Conservation (phyloP, 2,888 invertebrate genomes). For the Drosophila macrospina region DNA sequence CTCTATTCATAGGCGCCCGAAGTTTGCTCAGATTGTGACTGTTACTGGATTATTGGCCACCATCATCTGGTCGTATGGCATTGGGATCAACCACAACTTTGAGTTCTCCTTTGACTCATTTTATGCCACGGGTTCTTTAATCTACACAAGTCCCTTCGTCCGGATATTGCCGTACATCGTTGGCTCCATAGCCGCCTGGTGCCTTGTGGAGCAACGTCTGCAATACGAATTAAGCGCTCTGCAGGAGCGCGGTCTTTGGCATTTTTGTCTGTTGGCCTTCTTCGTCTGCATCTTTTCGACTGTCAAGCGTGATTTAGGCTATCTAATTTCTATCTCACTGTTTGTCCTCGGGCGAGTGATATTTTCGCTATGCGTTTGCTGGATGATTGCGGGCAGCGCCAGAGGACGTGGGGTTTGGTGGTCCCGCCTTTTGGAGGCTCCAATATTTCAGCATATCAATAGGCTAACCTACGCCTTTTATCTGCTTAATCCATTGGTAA, state of each 20-base stretch:
- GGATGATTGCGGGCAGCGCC: conserved; percentile 87
- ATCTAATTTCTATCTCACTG: conserved; percentile 85
- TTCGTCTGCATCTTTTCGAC: conserved; percentile 83
- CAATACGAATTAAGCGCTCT: conserved; percentile 71
- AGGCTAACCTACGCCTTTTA: conserved; percentile 87
- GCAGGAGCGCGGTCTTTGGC: conserved; percentile 81
- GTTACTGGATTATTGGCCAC: conserved; percentile 61
- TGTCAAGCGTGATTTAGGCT: conserved; percentile 85
- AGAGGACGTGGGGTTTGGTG: conserved; percentile 86
- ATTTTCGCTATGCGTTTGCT: conserved; percentile 87
- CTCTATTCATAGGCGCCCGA: conserved; percentile 71
- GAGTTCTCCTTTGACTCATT: conserved; percentile 84
- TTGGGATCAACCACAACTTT: conserved; percentile 76
- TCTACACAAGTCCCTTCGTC: conserved; percentile 86
- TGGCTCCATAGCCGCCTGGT: conserved; percentile 86
- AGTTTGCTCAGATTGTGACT: conserved; percentile 61
- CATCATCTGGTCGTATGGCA: conserved; percentile 79
- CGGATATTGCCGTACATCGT: conserved; percentile 86
- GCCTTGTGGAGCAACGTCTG: conserved; percentile 79
- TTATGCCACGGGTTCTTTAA: conserved; percentile 82
- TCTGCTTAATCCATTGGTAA: conserved; percentile 87
- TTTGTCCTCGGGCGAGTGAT: conserved; percentile 86
- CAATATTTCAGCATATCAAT: conserved; percentile 85
- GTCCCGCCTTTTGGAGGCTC: conserved; percentile 83
- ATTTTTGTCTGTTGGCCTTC: conserved; percentile 78